These are phyloP conservation scores for Orgyia antiqua DNA, from an alignment of 2,888 invertebrate genomes.

Conservation along the genomic window DNA sequence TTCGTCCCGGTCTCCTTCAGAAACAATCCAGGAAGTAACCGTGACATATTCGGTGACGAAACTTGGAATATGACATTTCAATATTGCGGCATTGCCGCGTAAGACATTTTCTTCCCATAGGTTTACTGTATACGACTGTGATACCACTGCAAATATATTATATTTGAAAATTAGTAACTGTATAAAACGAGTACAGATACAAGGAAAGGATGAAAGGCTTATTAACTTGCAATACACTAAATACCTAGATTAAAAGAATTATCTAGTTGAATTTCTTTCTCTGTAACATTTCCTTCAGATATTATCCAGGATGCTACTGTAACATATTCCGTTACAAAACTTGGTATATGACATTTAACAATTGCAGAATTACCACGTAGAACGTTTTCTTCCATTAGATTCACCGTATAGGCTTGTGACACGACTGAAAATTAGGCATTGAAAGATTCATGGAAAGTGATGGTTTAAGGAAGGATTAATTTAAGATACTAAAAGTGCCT, in stretches of 20 bases:
- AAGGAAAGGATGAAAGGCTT: conserved; percentile 2
- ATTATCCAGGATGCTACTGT: conserved; percentile 91
- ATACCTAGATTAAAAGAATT: conserved; percentile 58
- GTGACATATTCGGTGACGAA: conserved; percentile 94
- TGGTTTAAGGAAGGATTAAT: conserved; percentile 10
- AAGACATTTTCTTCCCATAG: conserved; percentile 95
- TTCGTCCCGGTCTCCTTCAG: conserved; percentile 71
- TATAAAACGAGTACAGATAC: no score
- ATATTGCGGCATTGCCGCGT: conserved; percentile 91
- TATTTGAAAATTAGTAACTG: no score
- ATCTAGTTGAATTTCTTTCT: conserved; percentile 57
- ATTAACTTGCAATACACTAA: conserved; percentile 1
- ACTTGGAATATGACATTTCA: conserved; percentile 95
- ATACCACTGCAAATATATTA: no score
- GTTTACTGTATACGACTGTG: conserved; percentile 92
- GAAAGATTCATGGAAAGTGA: conserved; percentile 7
- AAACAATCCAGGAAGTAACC: conserved; percentile 91
- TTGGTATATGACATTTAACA: conserved; percentile 94
- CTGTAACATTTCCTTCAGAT: conserved; percentile 82
- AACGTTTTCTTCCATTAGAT: conserved; percentile 95
- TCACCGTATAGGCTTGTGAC: conserved; percentile 91
- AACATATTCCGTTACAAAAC: conserved; percentile 95
- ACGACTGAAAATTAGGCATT: conserved; percentile 84
- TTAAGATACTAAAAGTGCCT: conserved; percentile 13
- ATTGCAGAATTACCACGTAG: conserved; percentile 93